Evolutionary conservation across 2,888 invertebrate species (phyloP), one percentile per base, ranked within the genome.

Genomic region (Tholera decimalis): DNA sequence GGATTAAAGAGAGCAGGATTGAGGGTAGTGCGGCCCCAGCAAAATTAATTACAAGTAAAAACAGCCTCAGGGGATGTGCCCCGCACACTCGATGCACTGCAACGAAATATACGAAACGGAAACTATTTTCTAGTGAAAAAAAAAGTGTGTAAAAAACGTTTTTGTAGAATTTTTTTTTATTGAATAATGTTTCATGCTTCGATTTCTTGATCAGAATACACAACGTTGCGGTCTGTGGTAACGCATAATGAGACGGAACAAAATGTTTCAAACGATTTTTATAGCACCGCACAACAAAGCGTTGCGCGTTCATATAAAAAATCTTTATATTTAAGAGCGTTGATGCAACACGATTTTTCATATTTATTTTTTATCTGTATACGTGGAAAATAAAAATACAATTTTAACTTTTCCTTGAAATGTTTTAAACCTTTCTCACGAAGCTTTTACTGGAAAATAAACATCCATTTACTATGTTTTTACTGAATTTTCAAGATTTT

Each of bases 21-120:
- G 24, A n/a, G 44, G 20, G 43, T 5, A 44, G 33, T 18, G 53
- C 26, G 30, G 37, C 37, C 2, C 15, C 24, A n/a, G 62, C n/a
- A 24, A 43, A 56, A 30, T 68, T 35, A 70, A 53, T 57, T 43
- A 47, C 51, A 56, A 53, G 24, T 26, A 44, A 58, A 43, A 26
- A 24, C n/a, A 2, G 11, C 24, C 20, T n/a, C 39, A 9, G 68
- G 39, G 35, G 46, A 53, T 24, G 8, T 18, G 46, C n/a, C 7
- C 22, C 13, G 22, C 13, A 13, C 51, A n/a, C 35, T 30, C 13
- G 22, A 2, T 15, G n/a, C 24, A 1, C 22, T 13, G 20, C 18
- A 24, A 15, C 9, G 37, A 22, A n/a, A 24, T 18, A 41, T 57
- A 15, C 26, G 35, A n/a, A 39, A 37, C n/a, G 24, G 13, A 30